These are phyloP conservation scores for Perca fluviatilis DNA, from an alignment of 2,113 vertebrate species.

Conservation along the genomic window DNA sequence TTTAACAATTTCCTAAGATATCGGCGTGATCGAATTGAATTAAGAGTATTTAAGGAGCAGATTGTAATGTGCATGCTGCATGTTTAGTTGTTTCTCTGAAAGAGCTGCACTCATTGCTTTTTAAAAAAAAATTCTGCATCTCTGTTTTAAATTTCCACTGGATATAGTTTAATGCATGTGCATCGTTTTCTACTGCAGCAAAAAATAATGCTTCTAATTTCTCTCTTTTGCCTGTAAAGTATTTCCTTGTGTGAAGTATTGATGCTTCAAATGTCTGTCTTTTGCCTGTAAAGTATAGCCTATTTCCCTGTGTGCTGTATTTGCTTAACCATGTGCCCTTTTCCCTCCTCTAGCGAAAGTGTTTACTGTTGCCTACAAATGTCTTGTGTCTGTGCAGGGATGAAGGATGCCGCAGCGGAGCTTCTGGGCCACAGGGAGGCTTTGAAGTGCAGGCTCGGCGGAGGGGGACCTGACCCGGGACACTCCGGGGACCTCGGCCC, in stretches of 20 bases:
- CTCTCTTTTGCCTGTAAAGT: conserved; percentile 14
- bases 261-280: not conserved
- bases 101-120: conserved; percentile 13
- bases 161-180: conserved; percentile 41
- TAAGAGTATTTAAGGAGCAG: conserved; percentile 78
- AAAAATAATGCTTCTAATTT: conserved; percentile 18
- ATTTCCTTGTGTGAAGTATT: not conserved
- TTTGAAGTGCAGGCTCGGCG: conserved; percentile 93
- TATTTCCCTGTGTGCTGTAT: not conserved
- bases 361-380: conserved; percentile 12
- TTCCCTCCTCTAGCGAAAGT: conserved; percentile 30
- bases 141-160: not conserved
- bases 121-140: not conserved
- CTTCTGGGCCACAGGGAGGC: conserved; percentile 95
- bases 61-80: conserved; percentile 68
- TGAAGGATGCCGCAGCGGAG: conserved; percentile 95
- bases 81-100: conserved; percentile 20
- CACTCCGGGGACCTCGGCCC: conserved; percentile 92
- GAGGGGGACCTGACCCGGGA: conserved; percentile 90
- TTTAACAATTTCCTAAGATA: conserved; percentile 88
- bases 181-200: conserved; percentile 2
- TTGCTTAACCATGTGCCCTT: conserved; percentile 40
- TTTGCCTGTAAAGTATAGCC: not conserved
- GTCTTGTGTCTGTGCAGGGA: conserved; percentile 85
- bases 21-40: conserved; percentile 75